Base-by-base conservation (phyloP, 1,140 invertebrate genomes). In the Scaptodrosophila lebanonensis region DNA sequence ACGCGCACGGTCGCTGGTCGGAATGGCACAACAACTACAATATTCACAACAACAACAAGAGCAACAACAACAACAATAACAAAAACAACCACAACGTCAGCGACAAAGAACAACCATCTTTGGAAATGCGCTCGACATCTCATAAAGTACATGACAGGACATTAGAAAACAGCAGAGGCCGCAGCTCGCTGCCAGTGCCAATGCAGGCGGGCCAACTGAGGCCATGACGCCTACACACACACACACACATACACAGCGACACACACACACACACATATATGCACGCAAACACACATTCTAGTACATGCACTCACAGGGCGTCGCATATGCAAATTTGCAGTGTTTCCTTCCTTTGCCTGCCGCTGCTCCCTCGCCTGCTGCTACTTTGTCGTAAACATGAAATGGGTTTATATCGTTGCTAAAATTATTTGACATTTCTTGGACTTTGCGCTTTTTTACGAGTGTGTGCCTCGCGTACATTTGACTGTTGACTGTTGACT, bases 381-480 rank as follows among this genome's bases (percentile, higher is more conserved):
- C 35, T 32, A 51, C 44, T 62, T 76, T 70, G 69, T 70, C 76
- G 76, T 75, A 83, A 77, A 84, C 82, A 85, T 71, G 83, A 85
- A 85, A 85, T 85, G 83, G 83, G 83, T 77, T 85, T 85, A 83
- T 84, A 84, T 82, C 83, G 76, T 70, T 83, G 76, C 83, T 83
- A 77, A 82, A 85, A 83, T 85, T 85, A 84, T 85, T 85, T 85
- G 83, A 85, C 83, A 77, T 84, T 83, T 84, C 82, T 84, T 84
- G 73, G 66, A 76, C 73, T 76, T 71, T 76, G 66, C 63, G 64
- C 72, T 79, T 79, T 84, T 84, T 79, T 84, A 83, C 75, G 76
- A 83, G 75, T 59, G 60, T 44, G 42, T 11, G 27, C n/a, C 8
- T 52, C 59, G 59, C 52, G 59, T 30, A 35, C 49, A 59, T 64